Evolutionary conservation across 2,888 invertebrate genomes (phyloP), one percentile per base, ranked within the genome.

Genomic region (Chloromyia formosa): DNA sequence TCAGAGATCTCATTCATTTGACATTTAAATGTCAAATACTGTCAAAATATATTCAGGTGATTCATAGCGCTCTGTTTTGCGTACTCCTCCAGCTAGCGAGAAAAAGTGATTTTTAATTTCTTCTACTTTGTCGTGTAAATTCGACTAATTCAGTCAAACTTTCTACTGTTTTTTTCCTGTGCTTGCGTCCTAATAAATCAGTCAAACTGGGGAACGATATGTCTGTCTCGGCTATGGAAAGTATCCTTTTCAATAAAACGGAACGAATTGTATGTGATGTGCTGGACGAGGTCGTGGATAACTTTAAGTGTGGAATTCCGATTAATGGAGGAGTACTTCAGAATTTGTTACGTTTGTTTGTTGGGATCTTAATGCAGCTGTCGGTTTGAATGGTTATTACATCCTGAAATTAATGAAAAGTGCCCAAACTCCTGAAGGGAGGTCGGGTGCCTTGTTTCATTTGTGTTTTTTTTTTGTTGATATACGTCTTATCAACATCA

Each of bases 221-320:
- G 94, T 94, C 94, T 82, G 90, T 92, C 80, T 90, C 93, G 79
- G 91, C 92, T 81, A 94, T 94, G 94, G 94, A 94, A 89, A 94
- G 94, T 94, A 93, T 93, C 93, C 93, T 93, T 93, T 91, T 86
- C 77, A 79, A 62, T 79, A 40, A 60, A 35, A 23, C 14, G 16
- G 49, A 71, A 35, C 18, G 20, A 12, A 4, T 35, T 35, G 27
- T 35, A 7, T 35, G 27, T 35, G 27, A 4, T 35, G 27, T 35
- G 42, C 7, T 14, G n/a, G n/a, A 35, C 16, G 14, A 3, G 16
- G 64, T 2, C 1, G 27, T 35, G n/a, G n/a, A 35, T 64, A n/a
- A n/a, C n/a, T n/a, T n/a, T n/a, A n/a, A n/a, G n/a, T n/a, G n/a
- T n/a, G n/a, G n/a, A n/a, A n/a, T n/a, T n/a, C n/a, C n/a, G n/a